A percentile compares a stretch with the other conserved stretches of the same genome.
phyloP scores from a whole-genome alignment of 2,797 vertebrate genomes.

The Sparus aurata region DNA sequence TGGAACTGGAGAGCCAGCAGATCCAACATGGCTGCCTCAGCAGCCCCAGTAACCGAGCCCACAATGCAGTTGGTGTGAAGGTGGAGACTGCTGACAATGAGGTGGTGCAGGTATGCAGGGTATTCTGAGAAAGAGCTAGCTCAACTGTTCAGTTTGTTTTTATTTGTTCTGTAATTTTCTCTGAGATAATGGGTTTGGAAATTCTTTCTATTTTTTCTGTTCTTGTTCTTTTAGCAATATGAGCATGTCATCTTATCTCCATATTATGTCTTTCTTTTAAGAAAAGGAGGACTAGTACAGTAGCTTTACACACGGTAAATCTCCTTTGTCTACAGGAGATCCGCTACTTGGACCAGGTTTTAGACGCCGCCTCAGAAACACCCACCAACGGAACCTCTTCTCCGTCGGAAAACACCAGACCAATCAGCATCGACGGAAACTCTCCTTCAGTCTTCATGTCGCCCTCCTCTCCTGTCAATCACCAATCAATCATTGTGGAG shows the following conservation, averaged over 20 bases:
- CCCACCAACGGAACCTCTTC: slow-evolving; percentile 89
- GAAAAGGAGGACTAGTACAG: not conserved
- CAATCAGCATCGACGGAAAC: slow-evolving; percentile 74
- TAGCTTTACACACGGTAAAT: not conserved
- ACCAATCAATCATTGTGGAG: slow-evolving; percentile 67
- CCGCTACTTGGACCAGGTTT: slow-evolving; percentile 94
- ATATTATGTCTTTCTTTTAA: not conserved
- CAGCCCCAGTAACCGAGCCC: slow-evolving; percentile 56
- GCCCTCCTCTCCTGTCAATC: slow-evolving; percentile 68
- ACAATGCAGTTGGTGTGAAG: slow-evolving; percentile 86
- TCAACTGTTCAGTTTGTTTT: not conserved
- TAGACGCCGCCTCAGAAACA: slow-evolving; percentile 91
- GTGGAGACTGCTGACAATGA: slow-evolving; percentile 90
- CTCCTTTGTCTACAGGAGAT: slow-evolving; percentile 85
- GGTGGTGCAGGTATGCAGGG: slow-evolving; percentile 85
- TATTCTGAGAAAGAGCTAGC: not conserved
- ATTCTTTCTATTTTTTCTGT: not conserved
- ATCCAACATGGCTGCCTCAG: slow-evolving; percentile 85
- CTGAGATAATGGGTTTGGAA: not conserved
- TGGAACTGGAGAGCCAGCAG: slow-evolving; percentile 94
- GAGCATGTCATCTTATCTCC: not conserved
- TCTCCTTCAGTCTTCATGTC: slow-evolving; percentile 79
- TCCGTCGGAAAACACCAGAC: slow-evolving; percentile 71
- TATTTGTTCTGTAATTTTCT: not conserved
- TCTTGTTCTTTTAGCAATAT: too few relatives aligned